These are phyloP conservation scores for Anoplolepis gracilipes DNA, from an alignment of 1,140 invertebrate species.

Conservation along the genomic window DNA sequence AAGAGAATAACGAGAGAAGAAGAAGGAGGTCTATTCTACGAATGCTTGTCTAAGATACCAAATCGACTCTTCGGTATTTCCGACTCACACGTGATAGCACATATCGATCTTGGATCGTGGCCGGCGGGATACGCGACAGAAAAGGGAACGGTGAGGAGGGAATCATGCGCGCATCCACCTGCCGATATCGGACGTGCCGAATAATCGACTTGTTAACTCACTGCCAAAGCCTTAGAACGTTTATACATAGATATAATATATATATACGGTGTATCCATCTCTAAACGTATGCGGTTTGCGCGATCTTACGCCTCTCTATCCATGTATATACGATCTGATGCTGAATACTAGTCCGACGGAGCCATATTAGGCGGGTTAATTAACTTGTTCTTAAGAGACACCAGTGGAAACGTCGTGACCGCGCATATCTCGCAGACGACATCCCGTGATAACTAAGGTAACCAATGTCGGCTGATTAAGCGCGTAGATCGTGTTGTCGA, in stretches of 20 bases:
- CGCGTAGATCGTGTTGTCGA: slow-evolving; percentile 24
- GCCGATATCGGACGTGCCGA: slow-evolving; percentile 69
- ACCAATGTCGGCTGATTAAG: slow-evolving; percentile 14
- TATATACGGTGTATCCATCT: slow-evolving; percentile 33
- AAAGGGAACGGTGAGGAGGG: neutral
- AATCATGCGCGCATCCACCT: slow-evolving; percentile 15
- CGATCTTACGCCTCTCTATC: slow-evolving; percentile 64
- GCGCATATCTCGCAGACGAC: slow-evolving; percentile 1
- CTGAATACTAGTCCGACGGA: slow-evolving; percentile 84
- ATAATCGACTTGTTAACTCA: slow-evolving; percentile 83
- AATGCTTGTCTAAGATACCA: slow-evolving; percentile 63
- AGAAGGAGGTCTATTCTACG: slow-evolving; percentile 70
- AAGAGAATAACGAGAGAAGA: no score
- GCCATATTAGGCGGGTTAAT: slow-evolving; percentile 73
- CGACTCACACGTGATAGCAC: slow-evolving; percentile 21
- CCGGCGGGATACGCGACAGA: slow-evolving; percentile 31
- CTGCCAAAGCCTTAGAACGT: slow-evolving; percentile 86
- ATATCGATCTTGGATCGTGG: slow-evolving; percentile 44
- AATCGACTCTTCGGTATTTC: slow-evolving; percentile 28
- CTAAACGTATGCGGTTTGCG: neutral
- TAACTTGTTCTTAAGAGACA: slow-evolving; percentile 48
- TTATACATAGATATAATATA: slow-evolving; percentile 81
- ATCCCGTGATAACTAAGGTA: neutral
- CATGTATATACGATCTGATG: slow-evolving; percentile 84
- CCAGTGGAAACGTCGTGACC: slow-evolving; percentile 33